phyloP scores from a whole-genome alignment of 2,113 vertebrate species.

The Lethenteron reissneri region DNA sequence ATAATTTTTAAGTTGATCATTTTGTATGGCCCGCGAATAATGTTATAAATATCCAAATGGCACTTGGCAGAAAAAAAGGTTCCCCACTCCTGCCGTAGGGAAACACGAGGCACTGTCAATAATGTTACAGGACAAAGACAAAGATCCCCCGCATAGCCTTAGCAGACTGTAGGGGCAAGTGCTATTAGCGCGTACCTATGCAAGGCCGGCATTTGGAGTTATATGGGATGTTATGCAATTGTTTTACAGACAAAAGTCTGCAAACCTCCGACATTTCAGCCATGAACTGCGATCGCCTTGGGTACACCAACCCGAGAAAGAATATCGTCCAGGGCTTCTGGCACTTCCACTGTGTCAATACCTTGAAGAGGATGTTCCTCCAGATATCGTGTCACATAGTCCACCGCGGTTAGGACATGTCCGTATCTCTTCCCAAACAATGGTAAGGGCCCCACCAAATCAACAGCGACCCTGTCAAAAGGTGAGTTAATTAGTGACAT shows the following conservation, averaged over 20 bases:
- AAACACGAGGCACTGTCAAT: too few relatives aligned
- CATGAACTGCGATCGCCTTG: slow-evolving; percentile 7
- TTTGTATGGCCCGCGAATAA: too few relatives aligned
- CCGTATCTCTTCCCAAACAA: not conserved
- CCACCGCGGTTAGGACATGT: slow-evolving; percentile 7
- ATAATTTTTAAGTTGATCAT: too few relatives aligned
- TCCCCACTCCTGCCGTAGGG: too few relatives aligned
- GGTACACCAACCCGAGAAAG: slow-evolving; percentile 7
- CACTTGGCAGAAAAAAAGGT: too few relatives aligned
- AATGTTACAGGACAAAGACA: too few relatives aligned
- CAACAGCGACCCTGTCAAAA: slow-evolving; percentile 16
- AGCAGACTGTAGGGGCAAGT: too few relatives aligned
- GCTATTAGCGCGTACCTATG: too few relatives aligned
- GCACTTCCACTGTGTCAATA: slow-evolving; percentile 3
- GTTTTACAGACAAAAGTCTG: not conserved
- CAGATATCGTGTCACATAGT: slow-evolving; percentile 6
- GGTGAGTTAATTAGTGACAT: slow-evolving; percentile 7
- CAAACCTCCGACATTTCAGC: not conserved
- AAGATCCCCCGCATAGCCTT: too few relatives aligned
- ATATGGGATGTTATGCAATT: slow-evolving; percentile 2
- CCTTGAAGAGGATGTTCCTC: slow-evolving; percentile 1
- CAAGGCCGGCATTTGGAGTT: not conserved
- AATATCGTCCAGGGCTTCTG: slow-evolving; percentile 4
- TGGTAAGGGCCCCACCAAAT: slow-evolving; percentile 9
- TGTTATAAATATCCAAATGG: too few relatives aligned